Evolutionary conservation across 2,888 invertebrate genomes (phyloP).

Genomic region (Caprella mutica): DNA sequence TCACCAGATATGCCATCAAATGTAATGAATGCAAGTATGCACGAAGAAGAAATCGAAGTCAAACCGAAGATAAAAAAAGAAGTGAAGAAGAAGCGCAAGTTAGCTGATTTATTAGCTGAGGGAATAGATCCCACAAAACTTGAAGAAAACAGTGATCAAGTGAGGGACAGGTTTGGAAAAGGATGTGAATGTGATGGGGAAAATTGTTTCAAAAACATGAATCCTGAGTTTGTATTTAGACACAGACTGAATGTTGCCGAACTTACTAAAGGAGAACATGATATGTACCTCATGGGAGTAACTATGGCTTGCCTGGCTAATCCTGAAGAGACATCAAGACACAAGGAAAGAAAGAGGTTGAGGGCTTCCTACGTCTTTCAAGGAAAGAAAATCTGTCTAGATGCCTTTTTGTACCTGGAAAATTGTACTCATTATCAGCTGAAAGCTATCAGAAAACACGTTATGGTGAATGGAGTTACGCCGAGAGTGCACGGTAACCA

Average conservation of each 20-base stretch:
- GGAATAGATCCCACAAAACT: conserved; percentile 52
- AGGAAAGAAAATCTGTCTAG: conserved; percentile 62
- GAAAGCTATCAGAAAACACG: conserved; percentile 63
- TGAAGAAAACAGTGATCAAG: conserved; percentile 57
- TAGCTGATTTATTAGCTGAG: conserved; percentile 41
- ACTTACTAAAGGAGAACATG: conserved; percentile 66
- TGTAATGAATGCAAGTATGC: too few species aligned
- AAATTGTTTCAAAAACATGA: conserved; percentile 61
- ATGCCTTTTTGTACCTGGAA: conserved; percentile 65
- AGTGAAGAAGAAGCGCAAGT: conserved; percentile 34
- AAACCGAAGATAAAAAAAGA: conserved; percentile 34
- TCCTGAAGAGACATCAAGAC: conserved; percentile 55
- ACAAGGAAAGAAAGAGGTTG: conserved; percentile 59
- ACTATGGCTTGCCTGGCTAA: conserved; percentile 68
- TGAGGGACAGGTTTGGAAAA: conserved; percentile 54
- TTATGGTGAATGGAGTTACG: conserved; percentile 65
- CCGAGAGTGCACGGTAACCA: conserved; percentile 67
- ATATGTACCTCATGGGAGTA: conserved; percentile 75
- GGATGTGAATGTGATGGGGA: conserved; percentile 67
- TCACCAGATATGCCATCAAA: too few species aligned
- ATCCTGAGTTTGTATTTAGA: conserved; percentile 61
- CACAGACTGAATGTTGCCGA: conserved; percentile 67
- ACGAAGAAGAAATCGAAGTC: conserved; percentile 29
- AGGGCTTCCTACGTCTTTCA: conserved; percentile 66
- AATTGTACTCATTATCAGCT: conserved; percentile 68